Percentiles rank a stretch among this genome's conserved stretches.
Evolutionary conservation across 2,797 vertebrate species (phyloP).

Genomic region (Chaunax sp.): DNA sequence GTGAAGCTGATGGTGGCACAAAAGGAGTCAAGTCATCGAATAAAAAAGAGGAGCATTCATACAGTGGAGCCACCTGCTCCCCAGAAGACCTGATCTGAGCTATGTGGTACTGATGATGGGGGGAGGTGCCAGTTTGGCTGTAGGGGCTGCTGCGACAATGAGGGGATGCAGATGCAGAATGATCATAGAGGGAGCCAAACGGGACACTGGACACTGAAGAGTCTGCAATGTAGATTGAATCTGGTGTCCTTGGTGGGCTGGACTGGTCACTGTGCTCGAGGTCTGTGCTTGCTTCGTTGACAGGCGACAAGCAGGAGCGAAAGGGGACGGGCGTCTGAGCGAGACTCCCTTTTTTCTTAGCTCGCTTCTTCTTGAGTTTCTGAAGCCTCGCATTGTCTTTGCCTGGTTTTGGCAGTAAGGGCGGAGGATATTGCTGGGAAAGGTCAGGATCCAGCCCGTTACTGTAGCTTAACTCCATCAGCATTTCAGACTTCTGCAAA

Average conservation of each 20-base stretch:
- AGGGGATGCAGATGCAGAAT: conserved; percentile 75
- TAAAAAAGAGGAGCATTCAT: conserved; percentile 76
- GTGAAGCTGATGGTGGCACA: conserved; percentile 43
- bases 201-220: conserved; percentile 64
- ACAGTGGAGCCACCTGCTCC: conserved; percentile 78
- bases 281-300: conserved; percentile 92
- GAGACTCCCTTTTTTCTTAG: conserved; percentile 83
- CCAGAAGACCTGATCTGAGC: conserved; percentile 54
- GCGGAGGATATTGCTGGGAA: conserved; percentile 84
- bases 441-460: conserved; percentile 75
- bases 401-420: conserved; percentile 90
- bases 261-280: conserved; percentile 84
- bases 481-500: conserved; percentile 83
- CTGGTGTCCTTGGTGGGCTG: conserved; percentile 79
- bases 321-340: conserved; percentile 84
- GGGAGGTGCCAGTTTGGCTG: conserved; percentile 71
- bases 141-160: conserved; percentile 65
- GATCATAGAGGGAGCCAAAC: conserved; percentile 63
- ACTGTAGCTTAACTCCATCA: conserved; percentile 83
- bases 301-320: conserved; percentile 90
- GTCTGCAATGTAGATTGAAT: conserved; percentile 60
- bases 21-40: conserved; percentile 60
- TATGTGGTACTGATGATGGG: conserved; percentile 57
- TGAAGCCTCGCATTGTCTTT: conserved; percentile 92
- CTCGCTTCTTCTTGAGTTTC: conserved; percentile 89